These are phyloP conservation scores for Danionella cerebrum DNA, from an alignment of 2,113 vertebrate species.

Conservation along the genomic window DNA sequence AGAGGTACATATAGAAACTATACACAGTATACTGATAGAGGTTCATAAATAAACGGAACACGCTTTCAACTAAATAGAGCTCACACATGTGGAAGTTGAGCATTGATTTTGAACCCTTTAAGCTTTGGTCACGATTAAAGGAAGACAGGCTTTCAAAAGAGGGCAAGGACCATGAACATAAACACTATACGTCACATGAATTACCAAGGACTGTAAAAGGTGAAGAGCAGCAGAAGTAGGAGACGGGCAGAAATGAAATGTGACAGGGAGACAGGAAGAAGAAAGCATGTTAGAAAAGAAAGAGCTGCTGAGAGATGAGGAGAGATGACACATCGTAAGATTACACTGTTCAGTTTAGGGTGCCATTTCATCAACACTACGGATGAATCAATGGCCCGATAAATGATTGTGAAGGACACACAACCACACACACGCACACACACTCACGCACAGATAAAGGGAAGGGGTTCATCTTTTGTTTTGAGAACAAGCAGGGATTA, in stretches of 20 bases:
- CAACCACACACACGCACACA: neutral
- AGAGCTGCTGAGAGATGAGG: constrained; percentile 24
- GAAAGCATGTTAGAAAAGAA: neutral
- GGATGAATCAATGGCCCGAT: constrained; percentile 31
- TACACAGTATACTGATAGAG: too few relatives aligned
- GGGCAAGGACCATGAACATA: neutral
- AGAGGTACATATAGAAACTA: too few relatives aligned
- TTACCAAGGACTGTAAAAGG: neutral
- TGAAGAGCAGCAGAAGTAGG: constrained; percentile 10
- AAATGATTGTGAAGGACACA: constrained; percentile 28
- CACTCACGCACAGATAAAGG: constrained; percentile 3
- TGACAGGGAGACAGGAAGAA: constrained; percentile 10
- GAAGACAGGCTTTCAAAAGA: neutral
- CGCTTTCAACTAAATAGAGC: too few relatives aligned
- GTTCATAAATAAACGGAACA: too few relatives aligned
- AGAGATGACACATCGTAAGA: constrained; percentile 33
- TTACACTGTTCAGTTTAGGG: constrained; percentile 25
- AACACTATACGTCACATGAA: neutral
- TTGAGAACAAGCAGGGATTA: constrained; percentile 25
- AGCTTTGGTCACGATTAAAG: neutral
- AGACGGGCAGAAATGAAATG: constrained; percentile 30
- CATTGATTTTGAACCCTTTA: too few relatives aligned
- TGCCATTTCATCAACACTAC: constrained; percentile 31
- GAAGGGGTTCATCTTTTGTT: constrained; percentile 15
- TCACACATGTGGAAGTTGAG: too few relatives aligned